Evolutionary conservation across 2,113 vertebrate species (phyloP), one percentile per base, ranked within the genome.

Genomic region (Scytalopus superciliaris): DNA sequence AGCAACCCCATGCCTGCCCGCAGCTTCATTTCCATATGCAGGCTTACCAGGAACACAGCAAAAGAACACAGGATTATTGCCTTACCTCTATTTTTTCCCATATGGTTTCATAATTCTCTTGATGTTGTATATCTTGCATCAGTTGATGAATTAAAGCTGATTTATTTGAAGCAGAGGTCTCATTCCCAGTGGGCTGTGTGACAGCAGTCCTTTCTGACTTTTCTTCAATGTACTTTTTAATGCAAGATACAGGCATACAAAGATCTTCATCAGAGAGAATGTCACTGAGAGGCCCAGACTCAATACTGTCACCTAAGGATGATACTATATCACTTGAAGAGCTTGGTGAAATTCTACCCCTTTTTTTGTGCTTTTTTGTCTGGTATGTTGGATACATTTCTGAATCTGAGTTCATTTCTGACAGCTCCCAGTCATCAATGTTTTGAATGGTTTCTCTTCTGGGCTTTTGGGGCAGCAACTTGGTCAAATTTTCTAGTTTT

Each of bases 371-470:
- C 56, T 98, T 98, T 97, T 98, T 98, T 52, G 96, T 94, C 28
- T 97, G 98, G 37, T 97, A 96, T 1, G 93, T 94, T 13, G 98
- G 97, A 64, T 97, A 98, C 30, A 94, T 93, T 84, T 99, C 99
- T 97, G 98, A 99, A 92, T 99, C 99, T 4, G 98, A 97, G 95
- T 99, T 99, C 94, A 99, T 98, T 97, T 99, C 99, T 10, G 99
- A 99, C 78, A 99, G 96, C 35, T 99, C 99, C 99, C 99, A 99
- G 95, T 99, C 99, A 75, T 99, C 99, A 55, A 99, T 98, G 53
- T 99, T 98, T 97, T 96, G 99, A 93, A 99, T 89, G 22, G 96
- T 97, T 89, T 98, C 98, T 82, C 97, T 97, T 95, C 97, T 96
- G 30, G 98, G 96, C 87, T 98, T 98, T 95, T 98, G 98, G 35